Evolutionary conservation across 2,888 invertebrate species (phyloP).

Genomic region (Trichopoda pennipes): DNA sequence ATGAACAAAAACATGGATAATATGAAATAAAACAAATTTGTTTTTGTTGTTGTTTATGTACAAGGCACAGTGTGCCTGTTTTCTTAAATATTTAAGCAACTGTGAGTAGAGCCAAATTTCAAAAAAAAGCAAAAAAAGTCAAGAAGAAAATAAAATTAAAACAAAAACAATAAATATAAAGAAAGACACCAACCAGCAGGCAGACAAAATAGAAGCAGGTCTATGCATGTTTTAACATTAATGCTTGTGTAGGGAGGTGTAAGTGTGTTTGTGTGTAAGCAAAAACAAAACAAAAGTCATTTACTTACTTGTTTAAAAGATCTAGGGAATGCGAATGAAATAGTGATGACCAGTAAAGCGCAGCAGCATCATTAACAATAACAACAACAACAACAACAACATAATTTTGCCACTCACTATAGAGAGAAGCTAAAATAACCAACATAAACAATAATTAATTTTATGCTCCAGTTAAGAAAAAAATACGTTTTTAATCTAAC

Average conservation of each 20-base stretch:
- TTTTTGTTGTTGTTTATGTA: conserved; percentile 11
- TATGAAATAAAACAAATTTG: conserved; percentile 37
- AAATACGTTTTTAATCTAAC: conserved; percentile 41
- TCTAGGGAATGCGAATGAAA: conserved; percentile 37
- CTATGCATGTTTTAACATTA: conserved; percentile 23
- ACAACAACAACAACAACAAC: conserved; percentile 13
- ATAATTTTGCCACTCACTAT: conserved; percentile 14
- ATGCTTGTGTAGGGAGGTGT: too few species aligned
- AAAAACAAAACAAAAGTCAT: conserved; percentile 27
- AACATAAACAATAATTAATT: conserved; percentile 10
- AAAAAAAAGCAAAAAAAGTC: too few species aligned
- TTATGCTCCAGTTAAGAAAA: conserved; percentile 43
- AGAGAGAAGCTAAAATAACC: neutral
- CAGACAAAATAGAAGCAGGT: conserved; percentile 48
- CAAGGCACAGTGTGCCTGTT: neutral
- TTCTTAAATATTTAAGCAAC: conserved; percentile 1
- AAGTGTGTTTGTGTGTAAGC: conserved; percentile 18
- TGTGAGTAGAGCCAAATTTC: conserved; percentile 33
- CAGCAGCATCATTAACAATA: conserved; percentile 26
- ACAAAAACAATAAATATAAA: conserved; percentile 15
- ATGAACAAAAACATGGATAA: conserved; percentile 20
- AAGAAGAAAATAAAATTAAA: conserved; percentile 28
- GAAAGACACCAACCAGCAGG: conserved; percentile 29
- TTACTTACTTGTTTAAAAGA: conserved; percentile 42
- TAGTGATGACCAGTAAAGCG: conserved; percentile 26